phyloP scores from a whole-genome alignment of 2,797 vertebrate genomes.

The Todus mexicanus region DNA sequence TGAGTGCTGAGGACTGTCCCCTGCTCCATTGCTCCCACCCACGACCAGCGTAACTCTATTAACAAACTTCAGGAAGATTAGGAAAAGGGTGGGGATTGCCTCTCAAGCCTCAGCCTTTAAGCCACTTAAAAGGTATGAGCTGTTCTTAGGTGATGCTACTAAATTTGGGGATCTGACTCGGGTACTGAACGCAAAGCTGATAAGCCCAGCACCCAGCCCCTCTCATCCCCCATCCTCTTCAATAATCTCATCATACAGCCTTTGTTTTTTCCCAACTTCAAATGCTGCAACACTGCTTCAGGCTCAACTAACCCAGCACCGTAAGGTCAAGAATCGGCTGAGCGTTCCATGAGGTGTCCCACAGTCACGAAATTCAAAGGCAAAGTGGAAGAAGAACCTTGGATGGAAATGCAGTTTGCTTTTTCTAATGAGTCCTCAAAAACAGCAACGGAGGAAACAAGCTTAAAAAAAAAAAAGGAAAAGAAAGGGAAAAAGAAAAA shows the following conservation, averaged over 20 bases:
- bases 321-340: not conserved
- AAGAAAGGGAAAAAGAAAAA: not conserved
- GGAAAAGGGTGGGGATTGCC: not conserved
- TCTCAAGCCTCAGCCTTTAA: not conserved
- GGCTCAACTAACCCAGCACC: not conserved
- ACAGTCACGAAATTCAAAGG: not conserved
- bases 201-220: not conserved
- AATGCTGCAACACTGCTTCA: not conserved
- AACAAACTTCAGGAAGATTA: not conserved
- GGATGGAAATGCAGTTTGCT: not conserved
- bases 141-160: not conserved
- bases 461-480: not conserved
- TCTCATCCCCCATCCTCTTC: not conserved
- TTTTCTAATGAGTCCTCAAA: not conserved
- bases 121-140: not conserved
- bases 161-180: not conserved
- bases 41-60: not conserved
- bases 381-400: not conserved
- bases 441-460: not conserved
- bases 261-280: not conserved
- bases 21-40: not conserved
- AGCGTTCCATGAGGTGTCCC: not conserved
- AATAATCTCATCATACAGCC: not conserved
- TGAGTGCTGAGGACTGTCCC: not conserved
- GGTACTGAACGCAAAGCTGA: not conserved